These are phyloP conservation scores for Deroptyus accipitrinus DNA, from an alignment of 2,113 vertebrate genomes.

Conservation along the genomic window DNA sequence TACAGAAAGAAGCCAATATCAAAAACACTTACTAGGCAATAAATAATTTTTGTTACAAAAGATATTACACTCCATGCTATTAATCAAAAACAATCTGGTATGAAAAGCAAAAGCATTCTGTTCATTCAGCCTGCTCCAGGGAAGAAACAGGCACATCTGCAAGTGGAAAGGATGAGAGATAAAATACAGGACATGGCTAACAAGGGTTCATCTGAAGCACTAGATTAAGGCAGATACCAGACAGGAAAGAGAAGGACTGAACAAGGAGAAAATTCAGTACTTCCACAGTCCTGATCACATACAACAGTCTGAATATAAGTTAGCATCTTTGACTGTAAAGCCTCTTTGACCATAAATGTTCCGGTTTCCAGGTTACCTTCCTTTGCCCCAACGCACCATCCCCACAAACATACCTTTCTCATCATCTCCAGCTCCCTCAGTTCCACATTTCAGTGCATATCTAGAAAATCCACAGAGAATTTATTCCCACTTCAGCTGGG, in stretches of 20 bases:
- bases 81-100: neutral
- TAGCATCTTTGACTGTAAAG: neutral
- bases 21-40: neutral
- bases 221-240: neutral
- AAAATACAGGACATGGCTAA: neutral
- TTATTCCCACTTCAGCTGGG: neutral
- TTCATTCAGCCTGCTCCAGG: neutral
- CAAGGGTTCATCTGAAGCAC: neutral
- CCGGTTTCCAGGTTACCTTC: neutral
- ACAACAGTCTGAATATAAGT: neutral
- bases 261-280: neutral
- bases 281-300: neutral
- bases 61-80: neutral
- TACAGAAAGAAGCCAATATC: neutral
- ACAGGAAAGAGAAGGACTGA: neutral
- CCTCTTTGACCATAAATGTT: neutral
- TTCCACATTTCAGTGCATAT: neutral
- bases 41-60: neutral
- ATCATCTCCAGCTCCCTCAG: neutral
- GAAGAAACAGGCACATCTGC: neutral
- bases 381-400: neutral
- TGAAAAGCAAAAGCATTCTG: conserved; percentile 6
- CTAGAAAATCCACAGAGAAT: conserved; percentile 2
- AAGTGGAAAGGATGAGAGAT: neutral
- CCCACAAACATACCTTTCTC: neutral